Conservation (phyloP, 2,113 vertebrate genomes). For the Protobothrops flavoviridis region DNA sequence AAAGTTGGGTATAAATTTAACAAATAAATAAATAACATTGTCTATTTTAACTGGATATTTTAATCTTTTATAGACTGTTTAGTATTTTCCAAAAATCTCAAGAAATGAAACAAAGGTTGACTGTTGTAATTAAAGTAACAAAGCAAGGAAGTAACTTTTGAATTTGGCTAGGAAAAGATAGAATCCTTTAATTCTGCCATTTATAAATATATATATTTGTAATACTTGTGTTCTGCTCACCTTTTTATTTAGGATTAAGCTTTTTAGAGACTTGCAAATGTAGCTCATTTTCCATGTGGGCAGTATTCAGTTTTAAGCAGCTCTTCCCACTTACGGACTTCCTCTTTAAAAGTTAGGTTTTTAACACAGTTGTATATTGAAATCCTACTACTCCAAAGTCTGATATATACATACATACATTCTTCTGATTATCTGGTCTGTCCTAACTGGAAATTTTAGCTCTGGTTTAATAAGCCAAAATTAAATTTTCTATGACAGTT, state of each 20-base stretch:
- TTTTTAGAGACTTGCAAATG: neutral
- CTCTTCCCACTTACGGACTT: neutral
- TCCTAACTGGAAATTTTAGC: neutral
- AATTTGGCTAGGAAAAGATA: neutral
- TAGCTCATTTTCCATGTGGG: neutral
- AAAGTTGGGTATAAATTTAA: neutral
- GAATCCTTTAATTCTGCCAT: neutral
- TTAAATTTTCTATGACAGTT: constrained; percentile 2
- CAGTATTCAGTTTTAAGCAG: neutral
- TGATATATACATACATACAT: neutral
- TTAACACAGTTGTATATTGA: neutral
- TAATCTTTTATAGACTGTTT: neutral
- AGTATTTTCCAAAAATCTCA: neutral
- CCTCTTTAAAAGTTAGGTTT: neutral
- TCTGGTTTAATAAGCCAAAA: neutral
- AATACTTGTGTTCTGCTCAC: neutral
- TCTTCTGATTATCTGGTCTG: constrained; percentile 10
- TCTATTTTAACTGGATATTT: neutral
- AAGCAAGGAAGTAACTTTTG: neutral
- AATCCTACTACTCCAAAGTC: neutral
- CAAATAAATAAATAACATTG: neutral
- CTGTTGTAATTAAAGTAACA: neutral
- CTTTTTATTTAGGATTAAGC: neutral
- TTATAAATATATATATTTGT: neutral
- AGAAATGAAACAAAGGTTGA: neutral